Evolutionary conservation across 1,140 invertebrate species (phyloP).

Genomic region (Asbolus verrucosus): DNA sequence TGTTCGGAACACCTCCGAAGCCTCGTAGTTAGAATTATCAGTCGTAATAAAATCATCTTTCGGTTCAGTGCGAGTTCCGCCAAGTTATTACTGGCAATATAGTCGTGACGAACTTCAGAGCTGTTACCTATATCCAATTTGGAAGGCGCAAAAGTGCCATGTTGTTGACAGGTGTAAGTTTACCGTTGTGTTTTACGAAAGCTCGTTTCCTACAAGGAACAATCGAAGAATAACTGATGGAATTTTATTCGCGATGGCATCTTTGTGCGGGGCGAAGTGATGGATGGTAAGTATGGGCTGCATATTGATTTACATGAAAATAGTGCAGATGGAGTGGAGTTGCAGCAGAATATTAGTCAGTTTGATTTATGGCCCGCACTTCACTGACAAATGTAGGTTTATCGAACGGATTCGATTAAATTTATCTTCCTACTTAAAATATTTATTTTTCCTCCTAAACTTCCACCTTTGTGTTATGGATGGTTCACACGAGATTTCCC

Average conservation of each 20-base stretch:
- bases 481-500: neutral
- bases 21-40: too few relatives aligned
- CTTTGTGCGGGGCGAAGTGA: conserved; percentile 28
- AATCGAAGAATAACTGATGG: conserved; percentile 28
- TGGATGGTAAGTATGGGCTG: conserved; percentile 36
- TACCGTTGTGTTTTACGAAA: too few relatives aligned
- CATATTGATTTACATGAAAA: conserved; percentile 47
- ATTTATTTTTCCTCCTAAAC: conserved; percentile 29
- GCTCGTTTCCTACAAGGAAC: neutral
- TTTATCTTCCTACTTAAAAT: conserved; percentile 42
- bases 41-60: too few relatives aligned
- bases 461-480: neutral
- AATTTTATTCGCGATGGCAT: conserved; percentile 12
- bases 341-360: conserved; percentile 41
- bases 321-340: conserved; percentile 38
- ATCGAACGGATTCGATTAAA: conserved; percentile 45
- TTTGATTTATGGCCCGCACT: conserved; percentile 40
- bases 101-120: too few relatives aligned
- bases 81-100: too few relatives aligned
- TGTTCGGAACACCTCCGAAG: too few relatives aligned
- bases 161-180: neutral
- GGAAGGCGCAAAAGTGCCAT: too few relatives aligned
- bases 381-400: conserved; percentile 43
- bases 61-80: too few relatives aligned
- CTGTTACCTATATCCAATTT: too few relatives aligned